Evolutionary conservation across 1,140 invertebrate genomes (phyloP), one percentile per base, ranked within the genome.

Genomic region (Varroa destructor): DNA sequence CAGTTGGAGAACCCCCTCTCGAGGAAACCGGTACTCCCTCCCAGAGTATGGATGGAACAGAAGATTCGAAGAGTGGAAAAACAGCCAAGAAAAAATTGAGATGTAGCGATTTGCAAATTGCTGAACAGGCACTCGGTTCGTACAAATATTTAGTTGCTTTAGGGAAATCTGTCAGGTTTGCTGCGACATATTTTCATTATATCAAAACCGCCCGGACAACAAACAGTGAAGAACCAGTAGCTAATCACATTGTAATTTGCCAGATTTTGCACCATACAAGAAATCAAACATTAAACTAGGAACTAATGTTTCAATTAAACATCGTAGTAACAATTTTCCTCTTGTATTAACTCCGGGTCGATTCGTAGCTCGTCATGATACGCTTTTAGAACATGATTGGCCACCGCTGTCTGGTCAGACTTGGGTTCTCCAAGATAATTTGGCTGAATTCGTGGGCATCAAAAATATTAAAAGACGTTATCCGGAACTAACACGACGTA

Each of bases 401-500:
- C 90, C 91, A 2, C 77, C 56, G 80, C 78, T 81, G 75, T 77
- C 81, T 82, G 86, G 82, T 74, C 88, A 90, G 73, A 86, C 86
- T 4, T 90, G 85, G 76, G 89, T 93, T 85, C 84, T 94, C 58
- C 91, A 93, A 77, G 91, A 94, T 81, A 90, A 95, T 81, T 87
- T 97, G 61, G 89, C 90, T 0, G 88, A 93, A 76, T 97, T 89
- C 80, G 82, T 97, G 40, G 89, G 88, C 14, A 87, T 97, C 14
- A 95, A 93, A 77, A 93, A 91, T 51, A 97, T 97, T 78, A 95
- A 95, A 79, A 84, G 93, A 74, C 91, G 93, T 79, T 96, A 97
- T 81, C 92, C 93, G 56, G 90, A 93, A 79, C 78, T 96, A 12
- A 86, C 87, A 56, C 82, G 93, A 72, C 82, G 93, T 71, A 82